Percentiles rank a stretch among this genome's conserved stretches.
These are phyloP conservation scores for Teleopsis dalmanni DNA, from an alignment of 1,140 invertebrate species.

Conservation along the genomic window DNA sequence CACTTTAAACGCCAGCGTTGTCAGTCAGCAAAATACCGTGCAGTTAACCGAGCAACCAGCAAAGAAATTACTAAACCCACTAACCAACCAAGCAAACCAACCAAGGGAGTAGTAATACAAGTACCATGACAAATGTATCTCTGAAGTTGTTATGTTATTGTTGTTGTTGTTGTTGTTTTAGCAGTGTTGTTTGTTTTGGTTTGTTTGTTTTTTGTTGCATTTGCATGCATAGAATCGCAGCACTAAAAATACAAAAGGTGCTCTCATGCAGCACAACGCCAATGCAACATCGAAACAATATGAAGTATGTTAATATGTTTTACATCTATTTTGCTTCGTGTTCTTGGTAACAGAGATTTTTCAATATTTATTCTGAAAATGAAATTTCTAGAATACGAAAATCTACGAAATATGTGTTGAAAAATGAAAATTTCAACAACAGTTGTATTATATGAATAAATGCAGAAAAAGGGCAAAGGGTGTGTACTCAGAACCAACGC, in stretches of 20 bases:
- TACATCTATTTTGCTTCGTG: too few relatives aligned
- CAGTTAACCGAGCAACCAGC: background rate
- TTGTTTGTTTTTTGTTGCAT: background rate
- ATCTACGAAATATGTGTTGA: background rate
- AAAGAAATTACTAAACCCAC: background rate
- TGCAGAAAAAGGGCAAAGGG: background rate
- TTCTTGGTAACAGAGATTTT: conserved; percentile 3
- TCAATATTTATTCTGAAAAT: too few relatives aligned
- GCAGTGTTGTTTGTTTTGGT: too few relatives aligned
- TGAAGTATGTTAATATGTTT: conserved; percentile 9
- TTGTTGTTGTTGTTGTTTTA: too few relatives aligned
- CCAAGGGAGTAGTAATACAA: background rate
- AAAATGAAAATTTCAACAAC: background rate
- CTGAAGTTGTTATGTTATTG: too few relatives aligned
- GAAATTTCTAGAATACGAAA: too few relatives aligned
- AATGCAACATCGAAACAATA: conserved; percentile 4
- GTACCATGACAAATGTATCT: too few relatives aligned
- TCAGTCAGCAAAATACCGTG: background rate
- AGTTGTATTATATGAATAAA: too few relatives aligned
- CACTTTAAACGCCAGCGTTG: conserved; percentile 7
- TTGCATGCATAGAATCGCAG: conserved; percentile 1
- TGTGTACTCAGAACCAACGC: background rate
- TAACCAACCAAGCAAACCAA: background rate
- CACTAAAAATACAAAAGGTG: too few relatives aligned
- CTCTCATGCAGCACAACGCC: too few relatives aligned